Percentiles rank a stretch among this genome's conserved stretches.
Evolutionary conservation across 2,113 vertebrate genomes (phyloP).

Genomic region (Platichthys flesus): DNA sequence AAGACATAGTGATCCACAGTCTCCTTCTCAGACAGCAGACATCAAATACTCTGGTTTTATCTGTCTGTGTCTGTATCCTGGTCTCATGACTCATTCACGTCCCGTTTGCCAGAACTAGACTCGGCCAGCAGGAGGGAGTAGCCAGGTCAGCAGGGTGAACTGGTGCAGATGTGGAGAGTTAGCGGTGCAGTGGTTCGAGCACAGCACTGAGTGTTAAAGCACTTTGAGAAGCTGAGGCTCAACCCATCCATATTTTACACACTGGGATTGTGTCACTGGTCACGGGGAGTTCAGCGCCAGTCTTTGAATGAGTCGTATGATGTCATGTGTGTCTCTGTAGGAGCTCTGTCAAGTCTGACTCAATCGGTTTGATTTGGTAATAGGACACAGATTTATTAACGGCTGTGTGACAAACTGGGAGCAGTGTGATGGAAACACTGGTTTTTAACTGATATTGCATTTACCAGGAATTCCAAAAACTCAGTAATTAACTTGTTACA

Average conservation of each 20-base stretch:
- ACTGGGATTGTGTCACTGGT: background rate
- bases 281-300: background rate
- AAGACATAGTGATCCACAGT: slow-evolving; percentile 35
- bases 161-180: background rate
- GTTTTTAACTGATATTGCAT: background rate
- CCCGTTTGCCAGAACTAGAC: background rate
- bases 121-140: background rate
- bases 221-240: background rate
- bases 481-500: no score
- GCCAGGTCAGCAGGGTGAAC: background rate
- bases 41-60: background rate
- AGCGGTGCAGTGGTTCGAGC: background rate
- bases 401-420: no score
- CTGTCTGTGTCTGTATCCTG: background rate
- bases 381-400: background rate
- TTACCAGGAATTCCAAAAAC: no score
- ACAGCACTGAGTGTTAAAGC: background rate
- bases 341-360: background rate
- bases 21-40: slow-evolving; percentile 35
- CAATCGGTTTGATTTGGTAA: background rate
- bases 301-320: background rate
- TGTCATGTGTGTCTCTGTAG: background rate
- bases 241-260: background rate
- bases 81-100: slow-evolving; percentile 10
- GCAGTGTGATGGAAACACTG: background rate